Base-by-base conservation (phyloP, 1,140 invertebrate genomes). In the Yoshiicerus persimilis region DNA sequence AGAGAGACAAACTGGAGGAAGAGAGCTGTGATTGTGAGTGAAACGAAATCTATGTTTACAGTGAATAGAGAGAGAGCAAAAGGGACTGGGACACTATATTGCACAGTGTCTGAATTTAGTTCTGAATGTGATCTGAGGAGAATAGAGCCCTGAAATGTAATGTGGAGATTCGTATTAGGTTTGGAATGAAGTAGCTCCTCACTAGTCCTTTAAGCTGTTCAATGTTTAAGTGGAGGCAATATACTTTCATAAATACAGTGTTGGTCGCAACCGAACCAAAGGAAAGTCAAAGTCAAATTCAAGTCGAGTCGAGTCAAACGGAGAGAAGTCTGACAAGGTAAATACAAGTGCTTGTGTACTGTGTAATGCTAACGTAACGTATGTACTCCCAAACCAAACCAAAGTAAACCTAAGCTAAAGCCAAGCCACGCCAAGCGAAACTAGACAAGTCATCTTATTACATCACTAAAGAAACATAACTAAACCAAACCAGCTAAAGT, bases 31-130 rank as follows among this genome's bases (percentile, higher is more conserved):
- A 66, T 23, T 16, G n/a, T 23, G 25, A 66, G 25, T 23, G 27
- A 80, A 80, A 34, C 38, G 32, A 80, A 80, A 80, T 80, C 75
- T 80, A 80, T 80, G 75, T 80, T 80, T 80, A 80, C 75, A 80
- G 75, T 80, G 32, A 80, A 77, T n/a, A n/a, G n/a, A n/a, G n/a
- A n/a, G n/a, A 77, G 32, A 80, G 75, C 75, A 80, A 80, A 16
- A 36, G 16, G 34, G 75, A 80, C 36, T 80, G 32, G 75, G 36
- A 80, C 30, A 38, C 75, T 34, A n/a, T 36, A 80, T n/a, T n/a
- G n/a, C n/a, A n/a, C n/a, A n/a, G n/a, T n/a, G n/a, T 70, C 25
- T 70, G 64, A 70, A 70, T 70, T 70, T 30, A 30, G 23, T 2
- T 11, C 4, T 16, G 64, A n/a, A 30, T 27, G 23, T 30, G 64